Base-by-base conservation (phyloP, 2,888 invertebrate genomes). In the Nasonia oneida region DNA sequence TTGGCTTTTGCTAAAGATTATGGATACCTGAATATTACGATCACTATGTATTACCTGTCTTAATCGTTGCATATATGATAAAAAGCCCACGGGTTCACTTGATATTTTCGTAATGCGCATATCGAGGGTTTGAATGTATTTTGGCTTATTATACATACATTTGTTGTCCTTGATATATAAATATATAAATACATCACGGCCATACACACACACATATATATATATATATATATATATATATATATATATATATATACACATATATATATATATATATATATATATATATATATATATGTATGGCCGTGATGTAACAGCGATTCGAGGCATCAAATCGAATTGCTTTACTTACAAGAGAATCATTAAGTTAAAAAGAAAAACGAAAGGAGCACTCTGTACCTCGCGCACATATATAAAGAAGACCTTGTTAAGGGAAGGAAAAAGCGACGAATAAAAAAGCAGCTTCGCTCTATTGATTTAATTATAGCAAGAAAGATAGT, bases 381-480 rank as follows among this genome's bases (percentile, higher is more conserved):
- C 82, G 78, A 82, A 85, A 85, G 82, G 79, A 88, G 87, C 88
- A 89, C 88, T 88, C 86, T 88, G 88, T 88, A 87, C 73, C 71
- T 87, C 47, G 75, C 83, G 75, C 37, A 10, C 15, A 33, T 77
- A 61, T 50, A 78, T 18, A 57, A 14, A 67, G 67, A 42, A 73
- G 47, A 73, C 47, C 47, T 47, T 73, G 12, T 67, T 29, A 14
- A 61, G 23, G 33, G 83, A 64, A 53, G 47, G 12, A 37, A 37
- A 42, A 79, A 61, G 14, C 42, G 78, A 74, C 14, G 33, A 74
- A n/a, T 42, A 81, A 23, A 47, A 39, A 47, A 57, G 67, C 8
- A 57, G 6, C 8, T 23, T 8, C 29, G 61, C 12, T 79, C 3
- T 57, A 18, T 73, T 73, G n/a, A 2, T 73, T 73, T 8, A 39